A percentile compares a stretch with the other conserved stretches of the same genome.
phyloP scores from a whole-genome alignment of 2,797 vertebrate genomes.

The Mycteria americana region DNA sequence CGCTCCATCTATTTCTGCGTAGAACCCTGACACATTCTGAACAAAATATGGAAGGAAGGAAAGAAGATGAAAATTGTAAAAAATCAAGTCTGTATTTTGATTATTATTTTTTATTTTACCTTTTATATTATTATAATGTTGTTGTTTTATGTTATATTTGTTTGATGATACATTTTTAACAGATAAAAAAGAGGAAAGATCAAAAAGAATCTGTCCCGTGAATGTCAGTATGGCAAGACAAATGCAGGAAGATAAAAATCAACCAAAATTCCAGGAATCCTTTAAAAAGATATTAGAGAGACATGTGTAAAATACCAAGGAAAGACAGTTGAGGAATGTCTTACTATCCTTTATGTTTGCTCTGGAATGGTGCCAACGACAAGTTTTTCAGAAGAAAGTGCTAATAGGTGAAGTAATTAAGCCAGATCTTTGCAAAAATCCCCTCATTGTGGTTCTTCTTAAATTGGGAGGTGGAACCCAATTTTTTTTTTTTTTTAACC shows the following conservation, averaged over 20 bases:
- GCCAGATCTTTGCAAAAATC: background rate
- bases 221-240: background rate
- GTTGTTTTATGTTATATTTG: background rate
- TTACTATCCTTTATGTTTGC: background rate
- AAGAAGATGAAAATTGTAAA: background rate
- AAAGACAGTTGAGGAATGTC: background rate
- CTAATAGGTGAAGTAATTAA: background rate
- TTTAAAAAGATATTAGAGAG: background rate
- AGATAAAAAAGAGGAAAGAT: background rate
- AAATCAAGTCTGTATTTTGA: background rate
- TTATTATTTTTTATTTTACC: background rate
- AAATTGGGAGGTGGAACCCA: background rate
- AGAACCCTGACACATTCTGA: slow-evolving; percentile 86
- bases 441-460: background rate
- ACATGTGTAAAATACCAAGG: background rate
- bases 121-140: background rate
- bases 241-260: background rate
- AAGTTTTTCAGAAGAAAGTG: background rate
- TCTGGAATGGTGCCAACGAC: background rate
- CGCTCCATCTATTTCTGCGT: slow-evolving; percentile 92
- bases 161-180: background rate
- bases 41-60: slow-evolving; percentile 7
- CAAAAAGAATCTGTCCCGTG: background rate
- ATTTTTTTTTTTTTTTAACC: background rate
- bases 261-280: background rate